phyloP scores from a whole-genome alignment of 2,888 invertebrate species.

The Iselma pallidipennis region DNA sequence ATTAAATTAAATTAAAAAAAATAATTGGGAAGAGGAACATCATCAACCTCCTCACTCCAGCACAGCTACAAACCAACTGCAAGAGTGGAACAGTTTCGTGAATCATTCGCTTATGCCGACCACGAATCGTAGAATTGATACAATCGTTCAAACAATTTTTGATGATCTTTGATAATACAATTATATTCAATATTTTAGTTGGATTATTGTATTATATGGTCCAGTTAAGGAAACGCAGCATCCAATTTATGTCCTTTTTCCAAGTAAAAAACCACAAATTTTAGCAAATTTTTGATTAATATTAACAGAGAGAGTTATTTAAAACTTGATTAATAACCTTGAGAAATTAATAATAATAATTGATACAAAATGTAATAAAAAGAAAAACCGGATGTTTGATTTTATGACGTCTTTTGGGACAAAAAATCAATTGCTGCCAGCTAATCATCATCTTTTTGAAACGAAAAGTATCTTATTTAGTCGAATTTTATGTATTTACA shows the following conservation, averaged over 20 bases:
- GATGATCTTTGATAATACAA: not conserved
- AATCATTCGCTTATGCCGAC: conserved; percentile 23
- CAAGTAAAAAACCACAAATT: not conserved
- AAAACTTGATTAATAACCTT: not conserved
- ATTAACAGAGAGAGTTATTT: too few species aligned
- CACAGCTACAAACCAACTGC: conserved; percentile 26
- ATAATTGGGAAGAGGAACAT: conserved; percentile 14
- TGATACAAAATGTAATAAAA: too few species aligned
- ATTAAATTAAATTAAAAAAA: conserved; percentile 10
- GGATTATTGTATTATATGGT: not conserved
- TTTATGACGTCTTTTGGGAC: not conserved
- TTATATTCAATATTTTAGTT: not conserved
- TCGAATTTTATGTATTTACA: not conserved
- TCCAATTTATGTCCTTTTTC: not conserved
- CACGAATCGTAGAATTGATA: conserved; percentile 21
- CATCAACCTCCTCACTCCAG: conserved; percentile 21
- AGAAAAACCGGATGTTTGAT: not conserved
- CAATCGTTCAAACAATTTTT: not conserved
- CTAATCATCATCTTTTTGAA: not conserved
- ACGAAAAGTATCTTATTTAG: not conserved
- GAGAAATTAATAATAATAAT: too few species aligned
- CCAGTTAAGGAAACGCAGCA: not conserved
- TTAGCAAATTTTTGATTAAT: not conserved
- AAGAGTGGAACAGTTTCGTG: conserved; percentile 19
- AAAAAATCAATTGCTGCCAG: not conserved